Evolutionary conservation across 2,888 invertebrate genomes (phyloP), one percentile per base, ranked within the genome.

Genomic region (Plagodis pulveraria): DNA sequence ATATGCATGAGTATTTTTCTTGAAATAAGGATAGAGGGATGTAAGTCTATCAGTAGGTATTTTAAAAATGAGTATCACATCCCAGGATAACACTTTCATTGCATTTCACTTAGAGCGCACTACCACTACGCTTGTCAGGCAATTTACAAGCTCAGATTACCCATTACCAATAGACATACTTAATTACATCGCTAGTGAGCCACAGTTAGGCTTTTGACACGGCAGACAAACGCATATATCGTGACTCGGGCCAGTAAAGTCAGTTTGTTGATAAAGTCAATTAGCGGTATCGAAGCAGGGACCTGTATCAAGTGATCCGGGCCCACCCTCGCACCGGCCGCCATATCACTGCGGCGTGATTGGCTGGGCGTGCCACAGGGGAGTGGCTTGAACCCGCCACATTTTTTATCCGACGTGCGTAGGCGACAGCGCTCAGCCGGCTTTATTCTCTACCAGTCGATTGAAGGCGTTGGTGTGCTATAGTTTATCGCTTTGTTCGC

Each of bases 251-350:
- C 88, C 91, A 87, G 90, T 92, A 91, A 92, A 90, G 87, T 91
- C 87, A 80, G 90, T 91, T 91, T 92, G 92, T 91, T 92, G 92
- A 92, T 92, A 92, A 91, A 91, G 92, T 91, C 92, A 92, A 92
- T 92, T 92, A 92, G 91, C 82, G 82, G 86, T 89, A 90, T 91
- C 91, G 88, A 86, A 91, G 89, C 85, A 84, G 89, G 86, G 88
- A 86, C 89, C 84, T 82, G 86, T 87, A 91, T 89, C 87, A 88
- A 85, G 80, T 83, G 87, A 87, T 86, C 83, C 80, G 77, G 80
- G 84, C 89, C 90, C 91, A 87, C 89, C 87, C 86, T 84, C 86
- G 79, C 72, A 73, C 77, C 81, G 71, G 78, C 81, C 78, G 80
- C 71, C 70, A 76, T 81, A 80, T 82, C 81, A 77, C 69, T 61